Evolutionary conservation across 2,888 invertebrate species (phyloP), one percentile per base, ranked within the genome.

Genomic region (Campoplex nolae): DNA sequence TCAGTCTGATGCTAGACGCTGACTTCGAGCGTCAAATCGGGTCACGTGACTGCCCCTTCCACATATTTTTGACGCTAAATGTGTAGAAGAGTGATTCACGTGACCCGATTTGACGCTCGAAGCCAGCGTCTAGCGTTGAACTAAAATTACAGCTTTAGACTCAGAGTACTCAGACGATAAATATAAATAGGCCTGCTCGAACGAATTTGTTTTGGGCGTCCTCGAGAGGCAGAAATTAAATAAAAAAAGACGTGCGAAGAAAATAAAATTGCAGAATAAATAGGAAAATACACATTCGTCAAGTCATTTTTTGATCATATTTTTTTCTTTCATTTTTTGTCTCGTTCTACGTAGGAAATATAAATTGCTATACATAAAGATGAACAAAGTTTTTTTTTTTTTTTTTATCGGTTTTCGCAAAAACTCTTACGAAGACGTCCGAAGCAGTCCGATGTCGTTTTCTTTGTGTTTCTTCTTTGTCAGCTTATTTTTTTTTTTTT

Each of bases 301-400:
- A 80, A 70, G 83, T 84, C 35, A 73, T 48, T 65, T 65, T 82
- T 68, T 75, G 35, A 67, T 85, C 65, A 83, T 78, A 38, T 83
- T 81, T 51, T 76, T 45, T 45, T 45, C 45, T 11, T 45, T 84
- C 45, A 77, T 48, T 65, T 65, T 82, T 68, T 83, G 77, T 68
- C 70, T 48, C 81, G n/a, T 67, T 76, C 84, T 88, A 88, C 84
- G 85, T 84, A 87, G 88, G 86, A 88, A 89, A 89, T 89, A 89
- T 89, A 88, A 89, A 89, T 87, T 86, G 87, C 86, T 88, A 87
- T 88, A 88, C 88, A 89, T 86, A 83, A 80, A 84, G 88, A 88
- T 88, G 82, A 85, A 87, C 85, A 82, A 87, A 89, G 83, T 85
- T 56, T 74, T 28, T 58, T 81, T 74, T 32, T 32, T 68, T 74